phyloP scores from a whole-genome alignment of 2,113 vertebrate genomes.

The Erythrocercus mccallii region DNA sequence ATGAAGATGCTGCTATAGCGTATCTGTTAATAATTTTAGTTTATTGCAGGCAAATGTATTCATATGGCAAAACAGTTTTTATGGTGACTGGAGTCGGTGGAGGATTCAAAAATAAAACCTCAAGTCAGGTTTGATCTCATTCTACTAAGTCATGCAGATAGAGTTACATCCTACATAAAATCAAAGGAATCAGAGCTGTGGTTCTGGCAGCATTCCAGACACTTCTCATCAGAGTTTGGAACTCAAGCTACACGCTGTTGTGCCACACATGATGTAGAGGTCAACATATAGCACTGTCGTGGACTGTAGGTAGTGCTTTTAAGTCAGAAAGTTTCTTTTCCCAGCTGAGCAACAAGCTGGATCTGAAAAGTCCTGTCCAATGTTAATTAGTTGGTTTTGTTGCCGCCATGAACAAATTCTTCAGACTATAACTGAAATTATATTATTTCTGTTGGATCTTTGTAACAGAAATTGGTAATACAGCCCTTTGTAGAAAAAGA shows the following conservation, averaged over 20 bases:
- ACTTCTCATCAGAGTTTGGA: background rate
- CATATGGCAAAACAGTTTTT: background rate
- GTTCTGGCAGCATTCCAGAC: background rate
- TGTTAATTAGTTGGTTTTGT: background rate
- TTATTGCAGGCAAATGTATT: background rate
- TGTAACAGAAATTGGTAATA: background rate
- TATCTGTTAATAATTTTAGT: background rate
- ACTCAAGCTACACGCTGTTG: background rate
- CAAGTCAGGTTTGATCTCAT: background rate
- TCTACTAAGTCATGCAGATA: fast-evolving
- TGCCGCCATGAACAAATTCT: background rate
- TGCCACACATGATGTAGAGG: background rate
- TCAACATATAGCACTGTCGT: fast-evolving
- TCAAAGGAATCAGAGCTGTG: background rate
- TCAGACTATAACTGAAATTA: background rate
- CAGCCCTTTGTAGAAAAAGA: background rate
- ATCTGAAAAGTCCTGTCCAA: background rate
- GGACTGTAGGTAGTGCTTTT: background rate
- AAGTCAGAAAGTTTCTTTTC: background rate
- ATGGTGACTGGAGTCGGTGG: background rate
- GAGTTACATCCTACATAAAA: background rate
- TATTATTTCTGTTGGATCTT: background rate
- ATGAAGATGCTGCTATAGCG: background rate
- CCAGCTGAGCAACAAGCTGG: background rate
- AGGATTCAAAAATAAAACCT: background rate